Evolutionary conservation across 2,888 invertebrate genomes (phyloP), one percentile per base, ranked within the genome.

Genomic region (Alitta virens): DNA sequence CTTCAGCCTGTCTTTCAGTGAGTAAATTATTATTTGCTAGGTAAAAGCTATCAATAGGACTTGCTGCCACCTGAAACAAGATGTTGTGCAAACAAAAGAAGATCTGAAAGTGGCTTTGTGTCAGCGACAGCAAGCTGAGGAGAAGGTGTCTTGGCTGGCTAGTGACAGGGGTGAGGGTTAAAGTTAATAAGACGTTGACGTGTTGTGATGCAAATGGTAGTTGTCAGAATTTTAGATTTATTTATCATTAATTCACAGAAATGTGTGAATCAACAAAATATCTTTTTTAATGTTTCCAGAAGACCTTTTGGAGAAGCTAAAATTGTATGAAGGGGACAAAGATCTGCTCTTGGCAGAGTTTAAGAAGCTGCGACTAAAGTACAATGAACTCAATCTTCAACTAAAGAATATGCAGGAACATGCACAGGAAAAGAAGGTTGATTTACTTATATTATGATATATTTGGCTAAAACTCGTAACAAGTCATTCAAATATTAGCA

Each of bases 341-440:
- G 67, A 74, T 53, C 33, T 73, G 42, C 66, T 77, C 51, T 66
- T 75, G 33, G 46, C 66, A 0, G 77, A 79, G 56, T 58, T 78
- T 51, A 62, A 66, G 1, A 65, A 72, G 52, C 60, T 78, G 24
- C 64, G 72, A 51, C 60, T 62, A 25, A 76, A 77, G 56, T 78
- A 78, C 66, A 68, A 72, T 51, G 75, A 76, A n/a, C 70, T 79
- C 25, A 75, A 77, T 33, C 65, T 65, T 33, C 76, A 79, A 64
- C 67, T 78, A 57, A 77, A 78, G 53, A 72, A 73, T 42, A 75
- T 76, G 24, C 73, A 78, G 59, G 65, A 64, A 5, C 65, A 75
- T 16, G 68, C 76, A 2, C 72, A 75, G 14, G 71, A 76, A 56
- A 74, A 74, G 61, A 73, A 75, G 72, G 78, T 77, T 62, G 12